Base-by-base conservation (phyloP, 2,888 invertebrate genomes). In the Caenorhabditis becei region DNA sequence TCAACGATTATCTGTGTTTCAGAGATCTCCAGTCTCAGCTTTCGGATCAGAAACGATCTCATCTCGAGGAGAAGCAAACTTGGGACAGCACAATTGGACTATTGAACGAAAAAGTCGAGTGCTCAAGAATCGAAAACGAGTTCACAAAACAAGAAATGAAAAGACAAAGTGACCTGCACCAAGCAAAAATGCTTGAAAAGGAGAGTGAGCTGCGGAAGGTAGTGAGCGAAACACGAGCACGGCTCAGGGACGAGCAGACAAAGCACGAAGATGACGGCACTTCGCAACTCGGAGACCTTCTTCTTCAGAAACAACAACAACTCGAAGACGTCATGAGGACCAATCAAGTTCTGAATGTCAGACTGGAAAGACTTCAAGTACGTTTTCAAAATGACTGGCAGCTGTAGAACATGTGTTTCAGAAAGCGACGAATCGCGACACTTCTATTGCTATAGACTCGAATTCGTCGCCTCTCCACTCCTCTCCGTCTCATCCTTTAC, bases 271-370 rank as follows among this genome's bases (percentile, higher is more conserved):
- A 85, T 37, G 83, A 83, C 37, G 75, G 77, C 10, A 32, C 67
- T 3, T 24, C 66, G 11, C 83, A 65, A 37, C 37, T 79, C 37
- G 53, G 66, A 11, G 86, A 84, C 49, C 41, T 82, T 37, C 92
- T 97, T 41, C 95, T 96, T 71, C 94, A 95, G 89, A 96, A 95
- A 91, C 97, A 97, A 92, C 94, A 94, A 53, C 94, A 94, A 85
- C 92, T 97, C n/a, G 96, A 97, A 91, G 93, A 94, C 23, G 92
- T 95, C 51, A 94, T 95, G 69, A 95, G 95, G 0, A 96, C 96
- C 89, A 94, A 95, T 90, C 96, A 96, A 92, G 95, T 96, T 23
- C 92, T 96, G 63, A 93, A 94, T 86, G 93, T 96, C 87, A 96
- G 96, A 91, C 92, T 96, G 88, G 96, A 96, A 91, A 94, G 95